Evolutionary conservation across 2,797 vertebrate genomes (phyloP).

Genomic region (Lophotriccus pileatus): DNA sequence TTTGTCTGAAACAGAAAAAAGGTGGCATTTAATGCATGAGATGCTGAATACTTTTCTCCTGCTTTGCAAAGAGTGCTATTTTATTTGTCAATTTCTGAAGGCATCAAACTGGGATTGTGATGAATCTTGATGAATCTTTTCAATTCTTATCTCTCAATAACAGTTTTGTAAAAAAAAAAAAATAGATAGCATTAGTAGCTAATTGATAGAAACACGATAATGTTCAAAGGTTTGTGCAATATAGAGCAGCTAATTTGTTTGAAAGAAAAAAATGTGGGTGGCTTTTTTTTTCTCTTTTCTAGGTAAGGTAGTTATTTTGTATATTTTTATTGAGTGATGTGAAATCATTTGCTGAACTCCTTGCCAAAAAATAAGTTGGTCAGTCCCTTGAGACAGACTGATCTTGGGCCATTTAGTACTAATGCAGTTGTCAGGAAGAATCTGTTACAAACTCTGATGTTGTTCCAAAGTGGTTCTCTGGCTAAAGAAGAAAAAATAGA

Average conservation of each 20-base stretch:
- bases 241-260: neutral
- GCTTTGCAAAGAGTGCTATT: neutral
- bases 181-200: neutral
- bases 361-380: neutral
- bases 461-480: neutral
- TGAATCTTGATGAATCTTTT: neutral
- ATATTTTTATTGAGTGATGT: neutral
- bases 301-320: neutral
- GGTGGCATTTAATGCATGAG: neutral
- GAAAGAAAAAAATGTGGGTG: neutral
- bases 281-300: neutral
- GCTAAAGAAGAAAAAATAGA: neutral
- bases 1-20: neutral
- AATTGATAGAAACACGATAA: neutral
- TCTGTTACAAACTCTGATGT: neutral
- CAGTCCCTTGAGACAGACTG: neutral
- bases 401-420: neutral
- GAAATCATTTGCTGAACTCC: neutral
- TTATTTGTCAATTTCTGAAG: neutral
- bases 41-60: neutral
- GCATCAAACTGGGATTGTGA: neutral
- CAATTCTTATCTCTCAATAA: neutral
- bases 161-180: neutral
- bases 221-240: neutral
- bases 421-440: conserved; percentile 38